These are phyloP conservation scores for Eumacrocentrus americanus DNA, from an alignment of 2,888 invertebrate species.

Conservation along the genomic window DNA sequence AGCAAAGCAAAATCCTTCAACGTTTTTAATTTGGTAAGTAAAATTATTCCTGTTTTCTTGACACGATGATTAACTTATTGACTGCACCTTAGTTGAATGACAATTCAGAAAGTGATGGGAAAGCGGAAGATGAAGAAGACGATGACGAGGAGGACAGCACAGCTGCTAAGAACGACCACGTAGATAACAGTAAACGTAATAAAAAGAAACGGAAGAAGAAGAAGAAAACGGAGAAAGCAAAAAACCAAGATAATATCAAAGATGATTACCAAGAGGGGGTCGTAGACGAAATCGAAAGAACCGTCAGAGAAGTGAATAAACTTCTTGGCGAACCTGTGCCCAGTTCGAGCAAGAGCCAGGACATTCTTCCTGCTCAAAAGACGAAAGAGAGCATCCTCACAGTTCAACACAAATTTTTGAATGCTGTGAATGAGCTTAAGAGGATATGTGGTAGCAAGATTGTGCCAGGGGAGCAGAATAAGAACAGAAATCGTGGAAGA, in stretches of 20 bases:
- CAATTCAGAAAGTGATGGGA: slow-evolving; percentile 73
- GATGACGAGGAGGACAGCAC: slow-evolving; percentile 67
- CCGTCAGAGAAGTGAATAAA: slow-evolving; percentile 72
- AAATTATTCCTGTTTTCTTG: not conserved
- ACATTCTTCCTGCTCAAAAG: slow-evolving; percentile 19
- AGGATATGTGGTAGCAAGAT: slow-evolving; percentile 82
- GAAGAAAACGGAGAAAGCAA: slow-evolving; percentile 61
- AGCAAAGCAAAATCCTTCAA: slow-evolving; percentile 68
- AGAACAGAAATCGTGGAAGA: slow-evolving; percentile 66
- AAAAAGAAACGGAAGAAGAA: slow-evolving; percentile 73
- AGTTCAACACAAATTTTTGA: slow-evolving; percentile 75
- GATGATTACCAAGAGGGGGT: slow-evolving; percentile 37
- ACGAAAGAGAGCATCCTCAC: slow-evolving; percentile 65
- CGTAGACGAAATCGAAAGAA: slow-evolving; percentile 72
- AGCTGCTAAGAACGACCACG: slow-evolving; percentile 56
- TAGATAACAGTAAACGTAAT: slow-evolving; percentile 59
- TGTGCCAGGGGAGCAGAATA: slow-evolving; percentile 71
- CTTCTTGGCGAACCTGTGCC: slow-evolving; percentile 67
- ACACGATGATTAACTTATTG: not conserved
- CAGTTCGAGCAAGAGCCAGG: slow-evolving; percentile 48
- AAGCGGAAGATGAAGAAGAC: slow-evolving; percentile 59
- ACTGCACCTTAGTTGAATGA: slow-evolving; percentile 68
- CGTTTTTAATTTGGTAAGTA: slow-evolving; percentile 73
- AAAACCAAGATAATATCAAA: slow-evolving; percentile 29
- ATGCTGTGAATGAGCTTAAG: slow-evolving; percentile 81